These are phyloP conservation scores for Apamea monoglypha DNA, from an alignment of 2,888 invertebrate species.

Conservation along the genomic window DNA sequence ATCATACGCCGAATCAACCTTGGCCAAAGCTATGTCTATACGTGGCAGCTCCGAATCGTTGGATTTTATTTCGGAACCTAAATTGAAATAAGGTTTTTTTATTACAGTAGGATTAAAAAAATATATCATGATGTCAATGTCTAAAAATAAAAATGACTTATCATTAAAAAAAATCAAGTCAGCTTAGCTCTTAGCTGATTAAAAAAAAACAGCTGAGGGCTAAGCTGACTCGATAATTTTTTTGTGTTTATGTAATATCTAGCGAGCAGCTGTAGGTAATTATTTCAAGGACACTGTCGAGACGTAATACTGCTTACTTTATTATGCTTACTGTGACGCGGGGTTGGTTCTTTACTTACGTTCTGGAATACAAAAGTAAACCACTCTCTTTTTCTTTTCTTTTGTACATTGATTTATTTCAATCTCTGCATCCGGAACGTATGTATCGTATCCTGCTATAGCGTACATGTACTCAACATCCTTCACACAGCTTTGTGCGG, in stretches of 20 bases:
- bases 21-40: slow-evolving; percentile 75
- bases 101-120: too few relatives aligned
- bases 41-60: slow-evolving; percentile 70
- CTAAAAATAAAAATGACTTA: too few relatives aligned
- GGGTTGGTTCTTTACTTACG: slow-evolving; percentile 2
- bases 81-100: background rate
- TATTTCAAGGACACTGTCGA: background rate
- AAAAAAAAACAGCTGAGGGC: too few relatives aligned
- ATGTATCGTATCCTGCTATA: slow-evolving; percentile 20
- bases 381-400: slow-evolving; percentile 14
- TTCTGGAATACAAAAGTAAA: slow-evolving; percentile 10
- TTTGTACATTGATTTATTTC: slow-evolving; percentile 5
- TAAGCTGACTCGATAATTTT: too few relatives aligned
- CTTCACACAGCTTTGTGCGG: slow-evolving; percentile 7
- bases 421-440: slow-evolving; percentile 7
- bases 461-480: slow-evolving; percentile 20
- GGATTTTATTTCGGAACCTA: slow-evolving; percentile 71
- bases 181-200: too few relatives aligned
- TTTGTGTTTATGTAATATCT: background rate
- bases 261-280: background rate
- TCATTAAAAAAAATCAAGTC: too few relatives aligned
- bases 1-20: slow-evolving; percentile 74
- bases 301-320: background rate
- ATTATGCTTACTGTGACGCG: background rate
- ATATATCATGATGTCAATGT: too few relatives aligned